A percentile compares a stretch with the other conserved stretches of the same genome.
phyloP scores from a whole-genome alignment of 2,113 vertebrate genomes.

The Rhabdomys dilectus region DNA sequence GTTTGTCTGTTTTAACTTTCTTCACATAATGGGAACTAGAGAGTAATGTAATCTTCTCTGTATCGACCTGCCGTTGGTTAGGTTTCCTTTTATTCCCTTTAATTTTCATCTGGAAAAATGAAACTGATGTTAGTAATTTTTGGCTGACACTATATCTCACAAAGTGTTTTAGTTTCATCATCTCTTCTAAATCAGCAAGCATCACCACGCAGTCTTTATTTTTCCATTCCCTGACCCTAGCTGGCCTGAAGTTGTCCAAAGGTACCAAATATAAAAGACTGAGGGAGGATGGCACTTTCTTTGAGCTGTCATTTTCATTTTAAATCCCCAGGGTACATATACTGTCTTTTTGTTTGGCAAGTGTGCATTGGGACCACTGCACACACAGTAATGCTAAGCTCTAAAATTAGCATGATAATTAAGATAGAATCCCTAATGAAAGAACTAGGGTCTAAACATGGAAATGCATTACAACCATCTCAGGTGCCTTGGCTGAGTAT shows the following conservation, averaged over 20 bases:
- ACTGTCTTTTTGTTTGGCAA: background rate
- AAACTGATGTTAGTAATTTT: background rate
- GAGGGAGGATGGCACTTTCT: background rate
- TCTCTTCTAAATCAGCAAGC: constrained; percentile 32
- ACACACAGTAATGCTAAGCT: background rate
- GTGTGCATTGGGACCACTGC: background rate
- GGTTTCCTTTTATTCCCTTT: background rate
- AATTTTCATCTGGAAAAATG: background rate
- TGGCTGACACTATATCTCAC: background rate
- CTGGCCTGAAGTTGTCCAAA: constrained; percentile 19
- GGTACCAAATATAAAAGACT: background rate
- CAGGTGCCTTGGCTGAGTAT: background rate
- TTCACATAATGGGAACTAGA: background rate
- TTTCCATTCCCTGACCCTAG: background rate
- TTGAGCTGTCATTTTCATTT: background rate
- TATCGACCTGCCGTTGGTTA: background rate
- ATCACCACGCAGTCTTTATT: background rate
- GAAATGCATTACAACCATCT: constrained; percentile 27
- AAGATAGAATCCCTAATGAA: constrained; percentile 8
- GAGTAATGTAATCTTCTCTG: background rate
- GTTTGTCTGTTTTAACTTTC: constrained; percentile 42
- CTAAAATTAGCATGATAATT: background rate
- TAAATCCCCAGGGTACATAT: background rate
- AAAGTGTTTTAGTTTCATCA: background rate
- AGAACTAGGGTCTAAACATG: background rate